Base-by-base conservation (phyloP, 2,113 vertebrate genomes). In the Ictalurus furcatus region DNA sequence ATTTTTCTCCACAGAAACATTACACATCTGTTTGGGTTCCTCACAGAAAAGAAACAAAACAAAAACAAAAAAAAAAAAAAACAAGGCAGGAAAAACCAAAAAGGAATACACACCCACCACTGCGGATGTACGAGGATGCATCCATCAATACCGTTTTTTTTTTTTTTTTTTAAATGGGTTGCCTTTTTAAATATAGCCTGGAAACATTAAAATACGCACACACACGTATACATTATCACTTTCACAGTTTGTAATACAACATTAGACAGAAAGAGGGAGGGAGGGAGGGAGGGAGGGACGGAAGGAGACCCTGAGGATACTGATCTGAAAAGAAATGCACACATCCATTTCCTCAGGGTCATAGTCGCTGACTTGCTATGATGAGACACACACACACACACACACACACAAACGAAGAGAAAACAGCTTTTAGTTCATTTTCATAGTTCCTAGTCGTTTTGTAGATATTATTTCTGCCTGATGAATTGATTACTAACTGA, bases 201-300 rank as follows among this genome's bases (percentile, higher is more conserved):
- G 93, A 92, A 96, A 96, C 97, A 97, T 97, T 97, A 96, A 98
- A 95, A 96, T 97, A 96, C 96, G 93, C 97, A 97, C 97, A 95
- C 94, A 88, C 94, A 95, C 94, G 88, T 82, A 92, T 95, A 96
- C 94, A 17, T 92, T 96, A 96, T 98, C 97, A 99, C 97, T 96
- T 98, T 97, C 98, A 99, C 98, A 95, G 97, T 97, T 90, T 97
- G 97, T 97, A 97, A 97, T 98, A 99, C 97, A 95, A 97, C 96
- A 92, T 97, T 97, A 97, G 95, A 96, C 96, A 95, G 93, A 90
- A 91, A 96, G 93, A 92, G 88, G 87, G 90, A 91, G 58, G 80
- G 44, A 40, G 4, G 40, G 40, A 86, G 58, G 58, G 52, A 56
- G 76, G 73, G 67, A 86, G 58, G 58, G 52, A 56, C 67, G 73